phyloP scores from a whole-genome alignment of 2,888 invertebrate genomes.

The Mythimna lalbum region DNA sequence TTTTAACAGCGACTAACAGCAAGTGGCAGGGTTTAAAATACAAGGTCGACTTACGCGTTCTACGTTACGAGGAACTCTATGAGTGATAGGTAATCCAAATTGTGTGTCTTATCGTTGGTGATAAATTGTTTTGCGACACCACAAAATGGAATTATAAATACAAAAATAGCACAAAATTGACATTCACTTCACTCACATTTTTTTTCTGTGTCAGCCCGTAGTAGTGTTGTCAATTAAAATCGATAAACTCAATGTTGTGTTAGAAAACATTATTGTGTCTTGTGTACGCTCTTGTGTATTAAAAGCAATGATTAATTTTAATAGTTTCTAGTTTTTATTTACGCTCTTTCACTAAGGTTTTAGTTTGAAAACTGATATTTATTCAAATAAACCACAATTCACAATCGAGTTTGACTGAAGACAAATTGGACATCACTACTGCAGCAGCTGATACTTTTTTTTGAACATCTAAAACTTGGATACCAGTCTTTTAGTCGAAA shows the following conservation, averaged over 20 bases:
- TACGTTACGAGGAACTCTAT: constrained; percentile 63
- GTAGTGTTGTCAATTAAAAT: constrained; percentile 41
- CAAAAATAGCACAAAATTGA: constrained; percentile 89
- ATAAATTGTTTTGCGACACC: constrained; percentile 78
- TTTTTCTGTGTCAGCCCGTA: constrained; percentile 67
- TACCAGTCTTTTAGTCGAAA: neutral
- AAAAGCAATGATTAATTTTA: neutral
- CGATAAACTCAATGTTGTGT: neutral
- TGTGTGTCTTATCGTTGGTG: constrained; percentile 76
- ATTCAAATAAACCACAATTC: neutral
- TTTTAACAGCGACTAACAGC: constrained; percentile 60
- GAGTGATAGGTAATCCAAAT: constrained; percentile 62
- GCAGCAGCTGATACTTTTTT: constrained; percentile 4
- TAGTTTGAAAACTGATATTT: neutral
- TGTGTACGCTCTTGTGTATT: neutral
- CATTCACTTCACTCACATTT: constrained; percentile 77
- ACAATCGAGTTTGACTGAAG: neutral
- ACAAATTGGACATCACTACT: neutral
- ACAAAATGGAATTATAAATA: constrained; percentile 84
- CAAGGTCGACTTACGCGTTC: constrained; percentile 78
- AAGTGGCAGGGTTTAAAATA: constrained; percentile 70
- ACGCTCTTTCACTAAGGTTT: neutral
- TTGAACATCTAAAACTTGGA: neutral
- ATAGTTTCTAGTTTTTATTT: neutral
- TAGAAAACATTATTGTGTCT: no score